Evolutionary conservation across 2,888 invertebrate genomes (phyloP).

Genomic region (Drosophila nr. medialis): DNA sequence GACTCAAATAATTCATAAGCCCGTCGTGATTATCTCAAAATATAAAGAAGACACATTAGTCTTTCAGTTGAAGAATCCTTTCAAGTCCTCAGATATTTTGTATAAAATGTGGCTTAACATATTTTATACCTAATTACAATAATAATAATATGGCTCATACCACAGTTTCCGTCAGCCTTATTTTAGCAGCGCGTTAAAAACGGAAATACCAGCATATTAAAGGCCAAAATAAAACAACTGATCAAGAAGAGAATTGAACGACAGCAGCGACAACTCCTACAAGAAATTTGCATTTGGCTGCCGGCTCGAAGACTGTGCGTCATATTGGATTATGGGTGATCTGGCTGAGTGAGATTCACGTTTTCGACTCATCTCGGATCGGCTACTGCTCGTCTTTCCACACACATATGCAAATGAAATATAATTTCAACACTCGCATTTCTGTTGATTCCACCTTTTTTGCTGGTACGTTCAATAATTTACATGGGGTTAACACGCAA

Average conservation of each 20-base stretch:
- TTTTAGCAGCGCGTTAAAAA: neutral
- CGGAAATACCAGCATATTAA: neutral
- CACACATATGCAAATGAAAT: conserved; percentile 76
- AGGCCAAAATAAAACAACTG: conserved; percentile 2
- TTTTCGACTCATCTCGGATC: neutral
- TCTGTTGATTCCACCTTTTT: conserved; percentile 46
- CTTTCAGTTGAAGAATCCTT: neutral
- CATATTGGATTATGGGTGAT: conserved; percentile 14
- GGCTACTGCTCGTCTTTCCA: conserved; percentile 43
- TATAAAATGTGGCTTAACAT: too few species aligned
- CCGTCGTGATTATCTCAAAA: neutral
- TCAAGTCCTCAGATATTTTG: neutral
- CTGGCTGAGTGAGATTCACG: conserved; percentile 18
- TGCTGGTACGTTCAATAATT: conserved; percentile 63
- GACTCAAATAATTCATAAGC: neutral
- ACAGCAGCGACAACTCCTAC: conserved; percentile 26
- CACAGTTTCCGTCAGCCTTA: neutral
- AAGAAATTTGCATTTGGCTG: conserved; percentile 44
- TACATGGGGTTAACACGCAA: conserved; percentile 80
- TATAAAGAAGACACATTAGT: neutral
- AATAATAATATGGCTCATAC: neutral
- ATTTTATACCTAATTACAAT: neutral
- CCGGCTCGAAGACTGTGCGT: conserved; percentile 27
- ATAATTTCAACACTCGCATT: conserved; percentile 79
- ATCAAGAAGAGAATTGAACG: conserved; percentile 4